Base-by-base conservation (phyloP, 2,113 vertebrate species). In the Sinocyclocheilus anophthalmus region DNA sequence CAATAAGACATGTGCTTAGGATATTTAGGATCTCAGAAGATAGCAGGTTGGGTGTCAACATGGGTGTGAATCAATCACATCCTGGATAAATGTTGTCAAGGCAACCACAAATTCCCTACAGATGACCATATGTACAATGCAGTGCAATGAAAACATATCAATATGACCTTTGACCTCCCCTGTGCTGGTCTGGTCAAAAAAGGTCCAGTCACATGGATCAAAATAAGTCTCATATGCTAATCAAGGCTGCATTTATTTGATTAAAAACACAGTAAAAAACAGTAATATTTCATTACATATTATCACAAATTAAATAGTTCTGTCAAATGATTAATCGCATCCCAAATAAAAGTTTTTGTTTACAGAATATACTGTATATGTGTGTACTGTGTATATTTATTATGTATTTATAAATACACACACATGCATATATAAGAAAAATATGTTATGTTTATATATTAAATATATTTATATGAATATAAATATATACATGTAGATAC, bases 81-180 rank as follows among this genome's bases (percentile, higher is more conserved):
- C 81, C 37, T 20, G 73, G 63, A 10, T 89, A 90, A 24, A 82
- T 57, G 81, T 81, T 48, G 50, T 81, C 88, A 90, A 14, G n/a
- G 65, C 24, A 67, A 76, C 61, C 39, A 18, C 8, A 50, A 42
- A 4, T 33, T 55, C 48, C 14, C 67, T 50, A 48, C 5, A 77
- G 84, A 76, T 79, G 67, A 13, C 77, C 77, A 82, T 30, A 84
- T 30, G 87, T 26, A 70, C 63, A 70, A 9, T 53, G 61, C 59
- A 53, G 73, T 16, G 16, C 8, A 69, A 13, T 73, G 22, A 83
- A 81, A 30, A 80, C 39, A 80, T 59, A 22, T 84, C 45, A 55
- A 69, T 9, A 24, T 55, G 39, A 88, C 63, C 33, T 48, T 24
- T 88, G 67, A 84, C 81, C 80, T 79, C 24, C n/a, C 48, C 30